Evolutionary conservation across 64 coral and sea anemone genomes (phyloP).

Genomic region (Stichodactyla helianthus): DNA sequence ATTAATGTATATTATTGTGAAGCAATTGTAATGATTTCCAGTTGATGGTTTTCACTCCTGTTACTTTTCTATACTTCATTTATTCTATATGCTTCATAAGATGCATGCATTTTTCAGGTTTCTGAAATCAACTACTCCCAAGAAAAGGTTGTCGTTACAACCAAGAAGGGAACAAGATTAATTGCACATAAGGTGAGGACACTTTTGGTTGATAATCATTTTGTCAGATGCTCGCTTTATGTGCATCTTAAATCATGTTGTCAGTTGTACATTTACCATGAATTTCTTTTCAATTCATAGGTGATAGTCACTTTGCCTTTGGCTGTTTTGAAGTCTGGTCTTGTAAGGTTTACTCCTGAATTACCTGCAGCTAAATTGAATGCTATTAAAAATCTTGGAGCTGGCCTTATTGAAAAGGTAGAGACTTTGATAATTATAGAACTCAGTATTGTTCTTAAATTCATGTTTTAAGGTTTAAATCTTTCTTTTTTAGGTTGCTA

Average conservation of each 20-base stretch:
- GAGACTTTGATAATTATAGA: background rate
- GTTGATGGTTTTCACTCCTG: too few species aligned
- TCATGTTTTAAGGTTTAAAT: background rate
- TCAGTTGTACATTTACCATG: too few species aligned
- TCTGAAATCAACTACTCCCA: constrained; percentile 64
- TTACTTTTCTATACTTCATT: too few species aligned
- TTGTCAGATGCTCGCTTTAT: background rate
- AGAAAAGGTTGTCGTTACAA: constrained; percentile 50
- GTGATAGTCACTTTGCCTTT: constrained; percentile 90
- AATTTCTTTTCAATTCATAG: constrained; percentile 16
- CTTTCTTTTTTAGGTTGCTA: background rate
- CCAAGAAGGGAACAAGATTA: constrained; percentile 49
- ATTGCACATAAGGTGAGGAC: constrained; percentile 69
- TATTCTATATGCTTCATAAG: too few species aligned
- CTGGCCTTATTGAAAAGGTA: constrained; percentile 98
- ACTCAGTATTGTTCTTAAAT: background rate
- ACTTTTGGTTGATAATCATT: background rate
- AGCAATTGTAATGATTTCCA: too few species aligned
- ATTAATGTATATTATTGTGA: too few species aligned
- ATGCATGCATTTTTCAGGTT: constrained; percentile 35
- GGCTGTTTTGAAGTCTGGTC: constrained; percentile 65
- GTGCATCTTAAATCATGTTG: too few species aligned
- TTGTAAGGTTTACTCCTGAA: constrained; percentile 68
- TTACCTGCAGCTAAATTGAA: constrained; percentile 52
- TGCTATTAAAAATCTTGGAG: constrained; percentile 84